These are phyloP conservation scores for Aix galericulata DNA, from an alignment of 2,113 vertebrate species.

Conservation along the genomic window DNA sequence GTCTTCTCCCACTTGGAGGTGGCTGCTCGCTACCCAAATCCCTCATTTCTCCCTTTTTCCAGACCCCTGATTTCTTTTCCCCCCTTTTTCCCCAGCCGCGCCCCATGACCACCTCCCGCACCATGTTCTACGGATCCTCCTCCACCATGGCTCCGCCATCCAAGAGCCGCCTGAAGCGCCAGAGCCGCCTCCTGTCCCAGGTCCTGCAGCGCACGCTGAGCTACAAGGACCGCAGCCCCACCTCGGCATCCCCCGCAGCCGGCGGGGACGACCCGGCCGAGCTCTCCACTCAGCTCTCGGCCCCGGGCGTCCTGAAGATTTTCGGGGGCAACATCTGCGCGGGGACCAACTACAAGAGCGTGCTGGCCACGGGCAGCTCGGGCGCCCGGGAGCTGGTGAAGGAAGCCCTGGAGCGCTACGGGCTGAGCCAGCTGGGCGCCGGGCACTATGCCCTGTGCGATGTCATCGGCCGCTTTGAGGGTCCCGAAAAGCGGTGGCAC, in stretches of 20 bases:
- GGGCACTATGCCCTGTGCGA: conserved; percentile 89
- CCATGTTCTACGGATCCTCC: conserved; percentile 93
- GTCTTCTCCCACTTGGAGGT: background rate
- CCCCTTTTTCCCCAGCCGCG: background rate
- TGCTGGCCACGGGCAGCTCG: conserved; percentile 89
- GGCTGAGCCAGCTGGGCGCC: conserved; percentile 82
- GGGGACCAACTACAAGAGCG: conserved; percentile 95
- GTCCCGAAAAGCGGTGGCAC: conserved; percentile 80
- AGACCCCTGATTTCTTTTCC: background rate
- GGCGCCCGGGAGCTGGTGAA: conserved; percentile 90
- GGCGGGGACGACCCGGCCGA: conserved; percentile 87
- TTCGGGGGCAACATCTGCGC: conserved; percentile 91
- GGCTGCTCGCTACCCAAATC: background rate
- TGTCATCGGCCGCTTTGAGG: conserved; percentile 86
- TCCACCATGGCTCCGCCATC: conserved; percentile 88
- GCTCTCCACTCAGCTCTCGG: conserved; percentile 92
- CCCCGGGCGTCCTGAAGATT: conserved; percentile 92
- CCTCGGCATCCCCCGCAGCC: conserved; percentile 61
- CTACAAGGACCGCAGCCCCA: conserved; percentile 85
- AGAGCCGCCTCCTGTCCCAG: conserved; percentile 90
- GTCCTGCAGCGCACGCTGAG: conserved; percentile 91
- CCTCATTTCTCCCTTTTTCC: background rate
- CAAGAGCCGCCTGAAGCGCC: conserved; percentile 91
- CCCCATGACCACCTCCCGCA: conserved; percentile 45
- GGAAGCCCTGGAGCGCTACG: conserved; percentile 93